phyloP scores from a whole-genome alignment of 2,888 invertebrate species.

The Cordilura impudica region DNA sequence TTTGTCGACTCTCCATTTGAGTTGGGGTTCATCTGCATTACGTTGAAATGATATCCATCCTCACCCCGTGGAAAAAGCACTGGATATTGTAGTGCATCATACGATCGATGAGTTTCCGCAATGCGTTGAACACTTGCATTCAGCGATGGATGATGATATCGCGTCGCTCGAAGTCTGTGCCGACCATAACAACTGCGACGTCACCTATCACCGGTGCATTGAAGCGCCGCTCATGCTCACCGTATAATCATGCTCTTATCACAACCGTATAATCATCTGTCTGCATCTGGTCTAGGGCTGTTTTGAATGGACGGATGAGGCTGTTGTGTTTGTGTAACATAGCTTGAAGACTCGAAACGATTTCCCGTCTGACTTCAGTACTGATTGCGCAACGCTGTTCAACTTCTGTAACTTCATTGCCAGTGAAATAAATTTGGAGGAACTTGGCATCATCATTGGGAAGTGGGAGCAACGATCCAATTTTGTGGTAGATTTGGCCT shows the following conservation, averaged over 20 bases:
- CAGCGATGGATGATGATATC: no score
- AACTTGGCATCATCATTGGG: conserved; percentile 7
- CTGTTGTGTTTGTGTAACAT: conserved; percentile 66
- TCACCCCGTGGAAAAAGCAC: no score
- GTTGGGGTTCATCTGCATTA: no score
- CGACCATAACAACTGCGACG: no score
- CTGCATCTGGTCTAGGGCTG: conserved; percentile 63
- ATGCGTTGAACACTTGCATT: no score
- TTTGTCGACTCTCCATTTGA: no score
- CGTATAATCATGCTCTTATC: conserved; percentile 66
- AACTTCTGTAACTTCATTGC: conserved; percentile 26
- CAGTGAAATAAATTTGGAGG: conserved; percentile 47
- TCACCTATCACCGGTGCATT: no score
- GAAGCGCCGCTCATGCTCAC: conserved; percentile 32
- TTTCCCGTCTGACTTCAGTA: conserved; percentile 65
- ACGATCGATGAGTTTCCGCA: no score
- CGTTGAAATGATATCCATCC: no score
- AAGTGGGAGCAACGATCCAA: conserved; percentile 1
- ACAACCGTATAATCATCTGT: conserved; percentile 70
- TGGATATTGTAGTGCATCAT: no score
- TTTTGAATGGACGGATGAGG: conserved; percentile 65
- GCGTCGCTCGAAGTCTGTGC: no score
- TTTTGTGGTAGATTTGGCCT: conserved; percentile 5
- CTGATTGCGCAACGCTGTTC: conserved; percentile 44
- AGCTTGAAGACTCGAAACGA: conserved; percentile 65